Evolutionary conservation across 2,888 invertebrate genomes (phyloP).

Genomic region (Dolichomitus sp.): DNA sequence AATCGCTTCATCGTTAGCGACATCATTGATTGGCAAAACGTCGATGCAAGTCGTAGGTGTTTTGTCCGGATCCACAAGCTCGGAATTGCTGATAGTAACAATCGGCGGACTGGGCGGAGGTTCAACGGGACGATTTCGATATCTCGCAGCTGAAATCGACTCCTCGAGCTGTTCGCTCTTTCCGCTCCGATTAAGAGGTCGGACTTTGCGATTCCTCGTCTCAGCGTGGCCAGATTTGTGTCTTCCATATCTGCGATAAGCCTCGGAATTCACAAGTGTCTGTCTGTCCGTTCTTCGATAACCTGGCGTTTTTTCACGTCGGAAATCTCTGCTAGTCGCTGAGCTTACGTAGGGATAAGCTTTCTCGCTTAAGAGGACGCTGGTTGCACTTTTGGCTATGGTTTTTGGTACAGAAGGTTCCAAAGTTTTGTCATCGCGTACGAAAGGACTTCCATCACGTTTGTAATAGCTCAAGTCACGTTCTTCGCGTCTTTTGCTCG

Average conservation of each 20-base stretch:
- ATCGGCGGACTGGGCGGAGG: neutral
- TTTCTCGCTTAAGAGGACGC: slow-evolving; percentile 91
- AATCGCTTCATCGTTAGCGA: slow-evolving; percentile 83
- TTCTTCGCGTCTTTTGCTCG: slow-evolving; percentile 64
- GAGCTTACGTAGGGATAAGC: slow-evolving; percentile 88
- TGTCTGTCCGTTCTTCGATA: slow-evolving; percentile 87
- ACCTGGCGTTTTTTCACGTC: slow-evolving; percentile 90
- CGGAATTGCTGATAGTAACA: slow-evolving; percentile 82
- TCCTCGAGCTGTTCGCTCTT: slow-evolving; percentile 89
- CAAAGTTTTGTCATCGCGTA: slow-evolving; percentile 89
- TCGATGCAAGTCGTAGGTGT: slow-evolving; percentile 82
- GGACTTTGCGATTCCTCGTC: slow-evolving; percentile 76
- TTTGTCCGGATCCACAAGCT: slow-evolving; percentile 85
- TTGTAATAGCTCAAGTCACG: slow-evolving; percentile 73
- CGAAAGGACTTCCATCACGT: slow-evolving; percentile 79
- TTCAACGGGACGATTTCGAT: slow-evolving; percentile 42
- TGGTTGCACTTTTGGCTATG: slow-evolving; percentile 91
- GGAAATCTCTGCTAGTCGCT: slow-evolving; percentile 83
- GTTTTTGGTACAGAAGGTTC: slow-evolving; percentile 88
- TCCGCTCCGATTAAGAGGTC: slow-evolving; percentile 88
- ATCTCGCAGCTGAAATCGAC: slow-evolving; percentile 71
- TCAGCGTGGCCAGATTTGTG: slow-evolving; percentile 86
- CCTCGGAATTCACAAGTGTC: slow-evolving; percentile 87
- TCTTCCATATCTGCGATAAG: slow-evolving; percentile 82
- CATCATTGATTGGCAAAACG: slow-evolving; percentile 85